A percentile compares a stretch with the other conserved stretches of the same genome.
Evolutionary conservation across 1,140 invertebrate genomes (phyloP).

Genomic region (Ditylenchus dipsaci): DNA sequence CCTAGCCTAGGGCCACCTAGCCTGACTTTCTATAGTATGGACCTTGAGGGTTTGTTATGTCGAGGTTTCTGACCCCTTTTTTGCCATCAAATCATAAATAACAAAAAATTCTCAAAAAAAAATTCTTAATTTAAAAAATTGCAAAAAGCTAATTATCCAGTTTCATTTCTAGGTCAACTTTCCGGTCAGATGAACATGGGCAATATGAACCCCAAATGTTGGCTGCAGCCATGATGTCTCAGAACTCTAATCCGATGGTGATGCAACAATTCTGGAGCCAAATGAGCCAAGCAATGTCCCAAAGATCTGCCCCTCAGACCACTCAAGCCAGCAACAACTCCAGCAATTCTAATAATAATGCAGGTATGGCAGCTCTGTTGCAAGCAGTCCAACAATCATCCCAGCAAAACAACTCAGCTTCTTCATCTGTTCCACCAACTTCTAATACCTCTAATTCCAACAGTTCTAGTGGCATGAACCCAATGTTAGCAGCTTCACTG

Average conservation of each 20-base stretch:
- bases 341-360: conserved; percentile 7
- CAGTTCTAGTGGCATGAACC: conserved; percentile 9
- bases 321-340: neutral
- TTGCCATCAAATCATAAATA: too few species aligned
- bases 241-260: neutral
- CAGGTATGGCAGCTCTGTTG: neutral
- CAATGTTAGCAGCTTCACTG: conserved; percentile 8
- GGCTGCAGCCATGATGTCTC: neutral
- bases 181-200: neutral
- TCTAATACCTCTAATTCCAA: conserved; percentile 7
- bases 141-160: too few species aligned
- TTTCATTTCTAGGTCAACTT: neutral
- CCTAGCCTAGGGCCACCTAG: too few species aligned
- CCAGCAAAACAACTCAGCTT: neutral
- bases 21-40: too few species aligned
- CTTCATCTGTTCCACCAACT: neutral
- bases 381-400: neutral
- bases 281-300: neutral
- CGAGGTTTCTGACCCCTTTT: too few species aligned
- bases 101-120: too few species aligned
- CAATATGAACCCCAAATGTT: neutral
- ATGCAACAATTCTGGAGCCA: neutral
- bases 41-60: too few species aligned
- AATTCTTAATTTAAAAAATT: too few species aligned
- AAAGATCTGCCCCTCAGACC: neutral